phyloP scores from a whole-genome alignment of 1,140 invertebrate species.

The Danaus melanippus region DNA sequence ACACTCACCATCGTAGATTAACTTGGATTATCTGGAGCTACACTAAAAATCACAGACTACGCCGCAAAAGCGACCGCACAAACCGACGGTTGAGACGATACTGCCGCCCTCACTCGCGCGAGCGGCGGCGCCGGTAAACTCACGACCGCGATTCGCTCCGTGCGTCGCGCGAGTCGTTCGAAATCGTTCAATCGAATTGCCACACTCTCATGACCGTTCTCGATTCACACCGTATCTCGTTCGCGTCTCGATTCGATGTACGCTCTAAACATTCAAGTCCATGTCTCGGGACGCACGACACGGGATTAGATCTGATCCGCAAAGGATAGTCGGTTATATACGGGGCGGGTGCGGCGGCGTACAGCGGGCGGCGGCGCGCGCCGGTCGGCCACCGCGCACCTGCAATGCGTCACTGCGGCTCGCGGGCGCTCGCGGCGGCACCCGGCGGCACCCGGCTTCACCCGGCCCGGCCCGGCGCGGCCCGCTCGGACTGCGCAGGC shows the following conservation, averaged over 20 bases:
- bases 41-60: slow-evolving; percentile 72
- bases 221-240: slow-evolving; percentile 44
- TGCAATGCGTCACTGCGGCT: slow-evolving; percentile 83
- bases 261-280: slow-evolving; percentile 59
- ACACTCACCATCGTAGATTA: slow-evolving; percentile 76
- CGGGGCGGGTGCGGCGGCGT: slow-evolving; percentile 72
- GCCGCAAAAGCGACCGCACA: slow-evolving; percentile 70
- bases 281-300: slow-evolving; percentile 66
- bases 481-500: slow-evolving; percentile 29
- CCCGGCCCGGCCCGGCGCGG: slow-evolving; percentile 14
- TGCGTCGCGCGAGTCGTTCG: slow-evolving; percentile 61
- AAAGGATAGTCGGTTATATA: slow-evolving; percentile 72
- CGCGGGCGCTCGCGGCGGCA: slow-evolving; percentile 27
- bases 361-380: slow-evolving; percentile 74
- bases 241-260: slow-evolving; percentile 42
- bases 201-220: slow-evolving; percentile 60
- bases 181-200: slow-evolving; percentile 61
- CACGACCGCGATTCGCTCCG: slow-evolving; percentile 57
- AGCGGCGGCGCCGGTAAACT: slow-evolving; percentile 65
- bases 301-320: slow-evolving; percentile 64
- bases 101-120: slow-evolving; percentile 72
- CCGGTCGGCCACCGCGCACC: slow-evolving; percentile 82
- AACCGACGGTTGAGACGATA: slow-evolving; percentile 71
- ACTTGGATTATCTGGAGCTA: slow-evolving; percentile 73
- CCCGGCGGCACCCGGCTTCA: slow-evolving; percentile 18